Conservation (phyloP, 2,888 invertebrate genomes). For the Volucella inanis region DNA sequence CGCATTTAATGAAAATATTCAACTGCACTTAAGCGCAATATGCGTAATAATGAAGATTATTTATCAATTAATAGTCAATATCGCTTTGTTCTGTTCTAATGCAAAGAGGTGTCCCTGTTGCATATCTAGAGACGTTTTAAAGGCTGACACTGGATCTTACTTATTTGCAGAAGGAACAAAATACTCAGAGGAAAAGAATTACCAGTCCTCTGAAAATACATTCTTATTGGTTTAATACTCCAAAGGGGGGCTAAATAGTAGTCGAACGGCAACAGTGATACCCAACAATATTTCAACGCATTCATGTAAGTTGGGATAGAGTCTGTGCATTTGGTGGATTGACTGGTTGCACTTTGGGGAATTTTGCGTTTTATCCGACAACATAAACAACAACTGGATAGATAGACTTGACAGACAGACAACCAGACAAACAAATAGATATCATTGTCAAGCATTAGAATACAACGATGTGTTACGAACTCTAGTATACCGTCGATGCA, state of each 20-base stretch:
- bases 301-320: constrained; percentile 50
- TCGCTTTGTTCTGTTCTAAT: too few relatives aligned
- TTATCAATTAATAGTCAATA: too few relatives aligned
- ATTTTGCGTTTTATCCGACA: constrained; percentile 62
- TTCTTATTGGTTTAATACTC: too few relatives aligned
- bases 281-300: constrained; percentile 35
- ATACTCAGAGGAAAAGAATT: too few relatives aligned
- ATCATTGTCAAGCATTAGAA: constrained; percentile 58
- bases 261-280: background rate
- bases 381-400: constrained; percentile 64
- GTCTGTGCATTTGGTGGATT: constrained; percentile 11
- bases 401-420: constrained; percentile 58
- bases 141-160: too few relatives aligned
- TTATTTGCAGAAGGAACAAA: too few relatives aligned
- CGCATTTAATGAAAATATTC: too few relatives aligned
- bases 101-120: too few relatives aligned
- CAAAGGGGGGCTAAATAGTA: background rate
- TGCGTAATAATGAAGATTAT: too few relatives aligned
- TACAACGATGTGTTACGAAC: background rate
- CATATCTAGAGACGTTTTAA: too few relatives aligned
- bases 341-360: constrained; percentile 68
- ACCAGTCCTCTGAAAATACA: too few relatives aligned
- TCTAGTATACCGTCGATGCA: constrained; percentile 45
- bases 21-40: too few relatives aligned
- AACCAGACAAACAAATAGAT: constrained; percentile 71